phyloP scores from a whole-genome alignment of 2,113 vertebrate species.

The Ornithorhynchus anatinus region DNA sequence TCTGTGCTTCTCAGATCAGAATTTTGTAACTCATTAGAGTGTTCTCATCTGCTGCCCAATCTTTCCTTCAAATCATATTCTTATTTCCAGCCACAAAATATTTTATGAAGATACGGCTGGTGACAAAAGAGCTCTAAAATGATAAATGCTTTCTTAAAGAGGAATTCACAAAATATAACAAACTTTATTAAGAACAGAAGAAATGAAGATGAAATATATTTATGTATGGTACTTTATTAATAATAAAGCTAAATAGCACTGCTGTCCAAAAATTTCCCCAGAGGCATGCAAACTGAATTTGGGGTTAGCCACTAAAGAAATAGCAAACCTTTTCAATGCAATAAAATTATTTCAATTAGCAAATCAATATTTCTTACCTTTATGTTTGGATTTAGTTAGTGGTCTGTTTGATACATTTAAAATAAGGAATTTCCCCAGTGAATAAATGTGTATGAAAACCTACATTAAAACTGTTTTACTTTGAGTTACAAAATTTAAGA shows the following conservation, averaged over 20 bases:
- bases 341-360: slow-evolving; percentile 46
- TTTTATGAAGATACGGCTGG: not conserved
- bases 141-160: not conserved
- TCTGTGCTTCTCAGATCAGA: too few species aligned
- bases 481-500: slow-evolving; percentile 48
- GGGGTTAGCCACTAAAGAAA: slow-evolving; percentile 25
- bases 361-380: slow-evolving; percentile 62
- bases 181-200: not conserved
- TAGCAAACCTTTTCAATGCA: slow-evolving; percentile 35
- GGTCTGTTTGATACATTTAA: slow-evolving; percentile 50
- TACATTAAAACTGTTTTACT: slow-evolving; percentile 33
- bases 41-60: too few species aligned
- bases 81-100: fast-evolving
- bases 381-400: slow-evolving; percentile 47
- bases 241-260: not conserved
- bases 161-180: not conserved
- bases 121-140: too few species aligned
- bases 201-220: not conserved
- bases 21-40: too few species aligned
- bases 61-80: not conserved
- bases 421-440: slow-evolving; percentile 53
- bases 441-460: slow-evolving; percentile 45
- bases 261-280: slow-evolving; percentile 10
- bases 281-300: slow-evolving; percentile 5
- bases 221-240: slow-evolving; percentile 9